A percentile compares a stretch with the other conserved stretches of the same genome.
Evolutionary conservation across 2,888 invertebrate species (phyloP).

Genomic region (Nycteola revayana): DNA sequence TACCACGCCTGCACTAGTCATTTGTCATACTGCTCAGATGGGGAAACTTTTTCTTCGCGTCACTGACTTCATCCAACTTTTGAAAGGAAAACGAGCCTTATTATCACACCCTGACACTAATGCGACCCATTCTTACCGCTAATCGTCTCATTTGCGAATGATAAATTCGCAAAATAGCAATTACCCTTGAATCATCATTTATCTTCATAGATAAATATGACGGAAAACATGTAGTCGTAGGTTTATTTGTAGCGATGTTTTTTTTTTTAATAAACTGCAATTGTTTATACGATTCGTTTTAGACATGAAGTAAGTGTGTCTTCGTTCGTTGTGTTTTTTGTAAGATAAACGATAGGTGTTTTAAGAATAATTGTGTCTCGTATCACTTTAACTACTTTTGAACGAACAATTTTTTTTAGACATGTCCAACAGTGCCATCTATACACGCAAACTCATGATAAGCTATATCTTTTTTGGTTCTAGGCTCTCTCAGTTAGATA

Average conservation of each 20-base stretch:
- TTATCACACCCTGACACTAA: conserved; percentile 62
- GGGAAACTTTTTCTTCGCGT: conserved; percentile 74
- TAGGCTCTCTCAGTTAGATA: too few species aligned
- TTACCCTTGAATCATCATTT: conserved; percentile 24
- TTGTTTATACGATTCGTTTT: too few species aligned
- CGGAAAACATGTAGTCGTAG: conserved; percentile 1
- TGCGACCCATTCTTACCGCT: conserved; percentile 50
- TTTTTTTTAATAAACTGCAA: too few species aligned
- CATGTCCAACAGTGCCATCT: too few species aligned
- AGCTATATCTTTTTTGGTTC: too few species aligned
- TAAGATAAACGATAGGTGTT: too few species aligned
- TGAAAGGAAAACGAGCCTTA: conserved; percentile 63
- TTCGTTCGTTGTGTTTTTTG: too few species aligned
- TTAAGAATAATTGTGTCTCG: too few species aligned
- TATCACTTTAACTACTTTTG: too few species aligned
- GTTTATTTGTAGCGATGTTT: conserved; percentile 7
- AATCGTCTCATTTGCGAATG: conserved; percentile 53
- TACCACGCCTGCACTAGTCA: conserved; percentile 51
- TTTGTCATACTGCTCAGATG: conserved; percentile 75
- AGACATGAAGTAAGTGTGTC: too few species aligned
- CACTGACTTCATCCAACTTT: conserved; percentile 72
- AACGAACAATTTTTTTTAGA: too few species aligned
- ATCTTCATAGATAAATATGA: conserved; percentile 11
- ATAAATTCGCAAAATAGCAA: conserved; percentile 39
- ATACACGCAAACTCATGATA: too few species aligned